A percentile compares a stretch with the other conserved stretches of the same genome.
Conservation (phyloP, 2,888 invertebrate genomes). For the Lordiphosa andalusiaca region DNA sequence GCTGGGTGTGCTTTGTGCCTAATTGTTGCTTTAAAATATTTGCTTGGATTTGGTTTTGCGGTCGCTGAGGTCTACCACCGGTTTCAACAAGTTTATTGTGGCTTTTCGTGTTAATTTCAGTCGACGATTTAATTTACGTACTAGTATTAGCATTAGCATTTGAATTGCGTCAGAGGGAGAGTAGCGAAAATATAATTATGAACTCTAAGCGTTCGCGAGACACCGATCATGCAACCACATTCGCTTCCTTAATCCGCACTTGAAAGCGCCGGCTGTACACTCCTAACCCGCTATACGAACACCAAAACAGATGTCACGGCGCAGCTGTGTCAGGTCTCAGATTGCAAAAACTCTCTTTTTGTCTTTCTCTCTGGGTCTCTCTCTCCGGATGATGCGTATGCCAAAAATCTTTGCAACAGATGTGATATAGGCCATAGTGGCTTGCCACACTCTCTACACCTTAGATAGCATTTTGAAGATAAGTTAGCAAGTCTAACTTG, state of each 20-base stretch:
- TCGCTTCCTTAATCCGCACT: conserved; percentile 67
- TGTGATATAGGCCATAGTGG: too few species aligned
- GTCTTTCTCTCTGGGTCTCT: too few species aligned
- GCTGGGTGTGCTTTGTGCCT: conserved; percentile 23
- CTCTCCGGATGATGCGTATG: too few species aligned
- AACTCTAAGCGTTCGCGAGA: conserved; percentile 31
- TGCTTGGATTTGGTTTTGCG: conserved; percentile 36
- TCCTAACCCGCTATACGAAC: conserved; percentile 36
- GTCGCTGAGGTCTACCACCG: conserved; percentile 20
- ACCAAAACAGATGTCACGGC: conserved; percentile 36
- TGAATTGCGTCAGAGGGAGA: conserved; percentile 44
- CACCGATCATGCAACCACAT: conserved; percentile 20
- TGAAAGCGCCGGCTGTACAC: conserved; percentile 45
- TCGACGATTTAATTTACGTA: conserved; percentile 40
- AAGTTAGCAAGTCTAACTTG: too few species aligned
- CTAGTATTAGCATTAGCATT: conserved; percentile 38
- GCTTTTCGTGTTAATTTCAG: conserved; percentile 38
- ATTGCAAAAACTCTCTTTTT: too few species aligned
- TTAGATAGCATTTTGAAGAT: too few species aligned
- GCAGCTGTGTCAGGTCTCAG: conserved; percentile 24
- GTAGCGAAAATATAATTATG: conserved; percentile 18
- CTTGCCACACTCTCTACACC: too few species aligned
- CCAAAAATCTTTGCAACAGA: too few species aligned
- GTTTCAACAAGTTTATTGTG: conserved; percentile 13
- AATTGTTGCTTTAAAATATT: conserved; percentile 58